Evolutionary conservation across 2,888 invertebrate genomes (phyloP).

Genomic region (Antheraea assamensis): DNA sequence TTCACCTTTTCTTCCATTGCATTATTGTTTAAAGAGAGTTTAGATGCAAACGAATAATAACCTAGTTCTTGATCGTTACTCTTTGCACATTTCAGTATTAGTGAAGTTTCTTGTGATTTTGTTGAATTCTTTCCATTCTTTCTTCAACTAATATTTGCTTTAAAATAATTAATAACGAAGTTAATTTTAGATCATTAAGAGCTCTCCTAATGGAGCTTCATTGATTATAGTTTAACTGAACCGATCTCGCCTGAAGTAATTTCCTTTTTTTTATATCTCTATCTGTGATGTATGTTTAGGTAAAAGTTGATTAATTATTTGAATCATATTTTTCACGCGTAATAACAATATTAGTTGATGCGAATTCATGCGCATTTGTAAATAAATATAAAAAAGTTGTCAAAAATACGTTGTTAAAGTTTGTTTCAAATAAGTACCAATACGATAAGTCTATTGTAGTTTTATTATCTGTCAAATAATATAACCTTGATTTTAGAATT

Average conservation of each 20-base stretch:
- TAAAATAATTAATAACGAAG: not conserved
- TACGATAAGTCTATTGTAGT: not conserved
- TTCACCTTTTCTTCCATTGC: slow-evolving; percentile 48
- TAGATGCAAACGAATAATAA: slow-evolving; percentile 50
- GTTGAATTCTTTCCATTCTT: not conserved
- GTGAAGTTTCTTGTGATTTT: not conserved
- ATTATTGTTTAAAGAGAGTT: slow-evolving; percentile 55
- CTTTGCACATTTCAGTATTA: slow-evolving; percentile 23
- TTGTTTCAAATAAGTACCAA: not conserved
- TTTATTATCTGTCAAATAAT: not conserved
- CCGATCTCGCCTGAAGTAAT: not conserved
- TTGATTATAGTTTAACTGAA: not conserved
- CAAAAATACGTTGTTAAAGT: not conserved
- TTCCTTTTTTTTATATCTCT: slow-evolving; percentile 65
- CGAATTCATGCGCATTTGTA: slow-evolving; percentile 3
- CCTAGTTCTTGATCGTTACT: slow-evolving; percentile 44
- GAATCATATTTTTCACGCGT: slow-evolving; percentile 23
- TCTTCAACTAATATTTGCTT: not conserved
- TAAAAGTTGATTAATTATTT: slow-evolving; percentile 51
- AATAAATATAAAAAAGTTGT: slow-evolving; percentile 1
- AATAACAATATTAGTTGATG: slow-evolving; percentile 18
- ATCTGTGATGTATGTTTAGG: slow-evolving; percentile 81
- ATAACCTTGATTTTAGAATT: not conserved
- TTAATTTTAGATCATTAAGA: not conserved
- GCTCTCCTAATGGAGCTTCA: not conserved